Evolutionary conservation across 2,888 invertebrate genomes (phyloP).

Genomic region (Buathra laborator): DNA sequence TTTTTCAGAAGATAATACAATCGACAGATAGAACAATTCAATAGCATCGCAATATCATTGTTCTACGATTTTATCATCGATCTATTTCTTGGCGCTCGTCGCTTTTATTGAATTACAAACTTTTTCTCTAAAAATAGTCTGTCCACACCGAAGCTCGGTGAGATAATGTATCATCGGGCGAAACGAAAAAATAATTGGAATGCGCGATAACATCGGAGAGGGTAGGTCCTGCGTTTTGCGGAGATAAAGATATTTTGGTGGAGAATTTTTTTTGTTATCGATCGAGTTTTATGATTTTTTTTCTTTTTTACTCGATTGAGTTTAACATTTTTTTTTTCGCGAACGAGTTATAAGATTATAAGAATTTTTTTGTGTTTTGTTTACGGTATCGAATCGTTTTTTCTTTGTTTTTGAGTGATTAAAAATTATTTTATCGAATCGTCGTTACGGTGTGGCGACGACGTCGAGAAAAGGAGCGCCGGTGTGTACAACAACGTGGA

Average conservation of each 20-base stretch:
- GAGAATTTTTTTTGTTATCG: neutral
- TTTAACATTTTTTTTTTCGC: too few relatives aligned
- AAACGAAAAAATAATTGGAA: neutral
- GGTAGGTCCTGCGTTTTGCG: neutral
- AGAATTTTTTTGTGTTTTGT: too few relatives aligned
- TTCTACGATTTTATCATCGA: neutral
- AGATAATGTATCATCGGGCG: constrained; percentile 14
- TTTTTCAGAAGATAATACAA: too few relatives aligned
- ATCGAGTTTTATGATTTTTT: too few relatives aligned
- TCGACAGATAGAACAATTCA: too few relatives aligned
- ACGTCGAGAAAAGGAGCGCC: constrained; percentile 3
- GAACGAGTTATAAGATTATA: too few relatives aligned
- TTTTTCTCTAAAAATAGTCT: constrained; percentile 24
- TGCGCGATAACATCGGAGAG: neutral
- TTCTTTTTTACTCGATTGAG: too few relatives aligned
- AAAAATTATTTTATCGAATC: neutral
- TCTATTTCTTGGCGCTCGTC: neutral
- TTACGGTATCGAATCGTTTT: neutral
- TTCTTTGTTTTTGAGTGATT: neutral
- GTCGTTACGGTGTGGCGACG: neutral
- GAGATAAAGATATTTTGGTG: neutral
- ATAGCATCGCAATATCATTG: constrained; percentile 11
- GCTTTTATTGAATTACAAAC: constrained; percentile 21
- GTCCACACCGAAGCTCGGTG: neutral
- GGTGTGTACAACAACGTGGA: constrained; percentile 9